Conservation (phyloP, 2,113 vertebrate genomes). For the Litocranius walleri region DNA sequence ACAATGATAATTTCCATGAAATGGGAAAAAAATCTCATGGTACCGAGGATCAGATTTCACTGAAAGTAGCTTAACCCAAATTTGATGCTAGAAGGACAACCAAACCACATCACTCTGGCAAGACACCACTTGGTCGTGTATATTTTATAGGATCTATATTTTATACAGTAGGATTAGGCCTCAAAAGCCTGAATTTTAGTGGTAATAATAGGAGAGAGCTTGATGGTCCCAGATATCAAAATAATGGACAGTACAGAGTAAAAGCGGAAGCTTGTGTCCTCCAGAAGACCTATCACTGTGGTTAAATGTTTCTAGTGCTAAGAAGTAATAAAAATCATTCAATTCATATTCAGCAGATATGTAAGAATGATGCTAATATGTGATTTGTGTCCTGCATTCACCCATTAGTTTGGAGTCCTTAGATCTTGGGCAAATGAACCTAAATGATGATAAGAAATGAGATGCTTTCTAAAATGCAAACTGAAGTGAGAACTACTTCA, state of each 20-base stretch:
- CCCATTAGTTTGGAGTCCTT: background rate
- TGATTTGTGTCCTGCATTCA: background rate
- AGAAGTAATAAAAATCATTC: background rate
- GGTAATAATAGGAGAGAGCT: background rate
- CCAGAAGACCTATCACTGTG: background rate
- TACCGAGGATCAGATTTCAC: background rate
- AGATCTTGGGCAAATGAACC: background rate
- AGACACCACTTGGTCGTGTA: background rate
- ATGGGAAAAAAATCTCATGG: background rate
- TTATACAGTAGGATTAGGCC: background rate
- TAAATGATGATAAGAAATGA: background rate
- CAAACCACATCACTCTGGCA: background rate
- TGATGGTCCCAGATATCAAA: background rate
- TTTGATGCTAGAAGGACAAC: background rate
- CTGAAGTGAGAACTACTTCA: background rate
- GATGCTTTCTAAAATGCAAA: background rate
- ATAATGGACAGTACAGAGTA: background rate
- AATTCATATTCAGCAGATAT: background rate
- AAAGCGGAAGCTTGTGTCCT: background rate
- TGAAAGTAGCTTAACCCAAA: background rate
- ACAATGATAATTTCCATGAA: background rate
- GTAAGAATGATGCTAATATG: background rate
- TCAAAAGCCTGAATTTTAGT: background rate
- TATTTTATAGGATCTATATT: background rate
- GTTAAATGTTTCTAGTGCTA: background rate